Base-by-base conservation (phyloP, 2,888 invertebrate genomes). In the Synanthedon formicaeformis region DNA sequence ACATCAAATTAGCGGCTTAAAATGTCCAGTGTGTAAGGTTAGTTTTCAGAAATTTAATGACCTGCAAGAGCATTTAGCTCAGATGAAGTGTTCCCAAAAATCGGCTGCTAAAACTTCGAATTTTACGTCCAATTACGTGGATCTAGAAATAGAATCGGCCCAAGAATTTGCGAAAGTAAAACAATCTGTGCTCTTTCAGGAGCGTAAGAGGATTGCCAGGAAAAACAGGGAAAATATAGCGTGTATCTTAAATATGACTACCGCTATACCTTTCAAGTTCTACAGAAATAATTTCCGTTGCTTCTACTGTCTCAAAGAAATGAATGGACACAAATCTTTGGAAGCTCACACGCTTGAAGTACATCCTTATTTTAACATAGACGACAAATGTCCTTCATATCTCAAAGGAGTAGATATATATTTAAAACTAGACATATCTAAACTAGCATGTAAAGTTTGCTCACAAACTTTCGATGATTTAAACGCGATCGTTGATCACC, bases 191-290 rank as follows among this genome's bases (percentile, higher is more conserved):
- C 34, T 34, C 34, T 12, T 51, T 34, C 13, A 50, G 51, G 18
- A 16, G 50, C 2, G 53, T 51, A 53, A 52, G 40, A 14, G 53
- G 50, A 51, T 57, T 51, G 41, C 50, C 48, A 51, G 51, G 48
- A 45, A 45, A 41, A 52, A 51, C 53, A 14, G 59, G 8, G 55
- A 56, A 34, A 69, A 65, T 49, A 61, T 71, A 11, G 58, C 62
- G 5, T 58, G 55, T 12, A 56, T 69, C 11, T 52, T 69, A 1
- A 67, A 66, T 50, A 65, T 65, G 60, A 63, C 65, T 0, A 73
- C 68, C 1, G 70, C 66, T 0, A 53, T 71, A 18, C 76, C 73
- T 1, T 76, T 76, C 27, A 70, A 69, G n/a, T 71, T 64, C 50
- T 69, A 63, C 51, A 66, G 64, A 56, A 69, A 68, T 52, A 60